Conservation (phyloP, 2,888 invertebrate species). For the Dichetophora obliterata region DNA sequence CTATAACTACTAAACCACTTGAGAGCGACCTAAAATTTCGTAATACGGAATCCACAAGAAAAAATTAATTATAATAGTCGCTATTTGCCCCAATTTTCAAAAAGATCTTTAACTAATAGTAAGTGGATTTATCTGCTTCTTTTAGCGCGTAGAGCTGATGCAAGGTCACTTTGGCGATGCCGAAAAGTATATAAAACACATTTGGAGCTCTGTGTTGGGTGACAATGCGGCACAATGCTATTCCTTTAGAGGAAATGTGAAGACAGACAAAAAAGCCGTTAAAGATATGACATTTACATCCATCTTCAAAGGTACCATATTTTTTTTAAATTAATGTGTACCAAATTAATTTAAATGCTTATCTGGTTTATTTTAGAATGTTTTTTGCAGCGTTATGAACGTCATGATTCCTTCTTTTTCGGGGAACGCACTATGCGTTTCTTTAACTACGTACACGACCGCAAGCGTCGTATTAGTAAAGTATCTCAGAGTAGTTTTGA, state of each 20-base stretch:
- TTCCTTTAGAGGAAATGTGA: conserved; percentile 39
- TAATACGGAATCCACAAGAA: too few species aligned
- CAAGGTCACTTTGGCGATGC: conserved; percentile 38
- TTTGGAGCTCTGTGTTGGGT: conserved; percentile 38
- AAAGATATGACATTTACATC: conserved; percentile 39
- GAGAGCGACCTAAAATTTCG: too few species aligned
- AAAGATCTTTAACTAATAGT: too few species aligned
- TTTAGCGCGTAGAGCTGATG: conserved; percentile 41
- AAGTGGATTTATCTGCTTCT: neutral
- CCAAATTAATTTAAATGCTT: neutral
- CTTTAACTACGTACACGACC: conserved; percentile 43
- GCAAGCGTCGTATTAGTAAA: conserved; percentile 10
- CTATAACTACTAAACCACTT: too few species aligned
- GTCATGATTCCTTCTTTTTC: conserved; percentile 32
- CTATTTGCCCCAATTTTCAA: too few species aligned
- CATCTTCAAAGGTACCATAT: conserved; percentile 39
- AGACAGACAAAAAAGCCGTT: conserved; percentile 39
- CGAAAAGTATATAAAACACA: conserved; percentile 42
- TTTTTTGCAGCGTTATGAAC: conserved; percentile 38
- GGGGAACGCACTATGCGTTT: conserved; percentile 41
- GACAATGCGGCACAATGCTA: conserved; percentile 36
- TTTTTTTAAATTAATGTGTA: neutral
- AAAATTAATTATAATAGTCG: too few species aligned
- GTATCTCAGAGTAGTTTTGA: neutral
- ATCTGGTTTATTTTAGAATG: conserved; percentile 30